These are phyloP conservation scores for Henicopernis longicauda DNA, from an alignment of 2,113 vertebrate genomes.

Conservation along the genomic window DNA sequence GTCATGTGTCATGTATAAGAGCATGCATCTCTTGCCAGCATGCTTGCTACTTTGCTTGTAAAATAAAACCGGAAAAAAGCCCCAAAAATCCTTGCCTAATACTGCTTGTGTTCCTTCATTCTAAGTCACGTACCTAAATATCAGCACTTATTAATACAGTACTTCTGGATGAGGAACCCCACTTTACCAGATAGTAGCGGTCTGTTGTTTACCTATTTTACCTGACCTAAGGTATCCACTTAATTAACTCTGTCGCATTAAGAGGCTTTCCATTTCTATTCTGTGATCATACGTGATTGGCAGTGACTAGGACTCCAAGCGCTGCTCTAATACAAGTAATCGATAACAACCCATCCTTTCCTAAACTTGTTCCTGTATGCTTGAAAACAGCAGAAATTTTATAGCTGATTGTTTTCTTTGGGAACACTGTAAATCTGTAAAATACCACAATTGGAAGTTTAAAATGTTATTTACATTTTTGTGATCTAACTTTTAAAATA, in stretches of 20 bases:
- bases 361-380: not conserved
- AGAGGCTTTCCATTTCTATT: not conserved
- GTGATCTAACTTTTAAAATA: not conserved
- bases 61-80: not conserved
- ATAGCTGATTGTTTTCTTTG: not conserved
- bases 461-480: not conserved
- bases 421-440: not conserved
- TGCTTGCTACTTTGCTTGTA: slow-evolving; percentile 75
- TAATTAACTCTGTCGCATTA: not conserved
- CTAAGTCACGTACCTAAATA: not conserved
- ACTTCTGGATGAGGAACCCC: not conserved
- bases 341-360: not conserved
- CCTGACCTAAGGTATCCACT: not conserved
- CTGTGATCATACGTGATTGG: not conserved
- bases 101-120: slow-evolving; percentile 61
- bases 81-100: not conserved
- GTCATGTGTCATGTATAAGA: slow-evolving; percentile 37
- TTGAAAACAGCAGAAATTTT: not conserved
- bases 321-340: not conserved
- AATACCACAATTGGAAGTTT: slow-evolving; percentile 8
- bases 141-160: slow-evolving; percentile 9
- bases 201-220: not conserved
- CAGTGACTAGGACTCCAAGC: not conserved
- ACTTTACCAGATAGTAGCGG: not conserved
- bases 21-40: slow-evolving; percentile 80